Evolutionary conservation across 1,140 invertebrate species (phyloP), one percentile per base, ranked within the genome.

Genomic region (Aphis gossypii): DNA sequence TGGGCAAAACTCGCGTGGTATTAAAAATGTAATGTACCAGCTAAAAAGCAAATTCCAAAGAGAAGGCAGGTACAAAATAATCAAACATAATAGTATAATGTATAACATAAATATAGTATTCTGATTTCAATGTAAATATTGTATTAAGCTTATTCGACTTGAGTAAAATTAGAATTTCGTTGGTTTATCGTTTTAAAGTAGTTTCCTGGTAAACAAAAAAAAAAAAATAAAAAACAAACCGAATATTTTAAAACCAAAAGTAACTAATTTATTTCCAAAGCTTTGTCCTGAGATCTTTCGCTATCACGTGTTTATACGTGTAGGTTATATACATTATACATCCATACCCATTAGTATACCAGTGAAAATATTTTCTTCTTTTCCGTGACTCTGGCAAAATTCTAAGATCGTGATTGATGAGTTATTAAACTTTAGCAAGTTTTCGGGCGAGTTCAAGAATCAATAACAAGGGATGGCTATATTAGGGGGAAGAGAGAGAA

Each of bases 371-470:
- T 76, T 76, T 76, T 76, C n/a, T 76, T 30, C 44, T 48, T 30
- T 46, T 87, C 38, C 9, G 9, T 4, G 38, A 44, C 38, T 87
- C 30, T n/a, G 18, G 20, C 46, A 48, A 35, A 48, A 88, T n/a
- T 88, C 20, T 56, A n/a, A 21, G 35, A 23, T 38, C 3, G n/a
- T 89, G 87, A 89, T 89, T 89, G 87, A 89, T 89, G 87, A 89
- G 87, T 56, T 89, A 89, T 89, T 89, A 89, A 88, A 89, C 87
- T 89, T 89, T 21, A 14, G 48, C 21, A 56, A 54, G 87, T 89
- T 89, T 89, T 89, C 8, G 48, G 87, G n/a, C 9, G 38, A 89
- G 87, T 89, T 91, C 54, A 91, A 91, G 90, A 68, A 91, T 91
- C 90, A 91, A 91, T 90, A 90, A 90, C 41, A 54, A 84, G 38